Percentiles rank a stretch among this genome's conserved stretches.
Evolutionary conservation across 2,888 invertebrate species (phyloP).

Genomic region (Xiphydria camelus): DNA sequence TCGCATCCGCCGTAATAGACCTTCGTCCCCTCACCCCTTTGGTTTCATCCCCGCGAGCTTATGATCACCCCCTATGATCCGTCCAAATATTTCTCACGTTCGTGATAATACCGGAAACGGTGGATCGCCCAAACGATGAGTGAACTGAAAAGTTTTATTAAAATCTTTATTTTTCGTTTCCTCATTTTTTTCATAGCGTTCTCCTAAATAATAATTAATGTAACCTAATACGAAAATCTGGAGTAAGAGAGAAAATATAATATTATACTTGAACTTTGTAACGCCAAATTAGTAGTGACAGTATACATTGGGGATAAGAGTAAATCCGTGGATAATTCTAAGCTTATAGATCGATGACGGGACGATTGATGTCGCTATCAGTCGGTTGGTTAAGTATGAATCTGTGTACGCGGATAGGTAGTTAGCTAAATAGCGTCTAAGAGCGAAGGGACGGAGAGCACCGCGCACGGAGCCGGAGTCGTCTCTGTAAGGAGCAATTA

Average conservation of each 20-base stretch:
- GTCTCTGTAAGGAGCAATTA: no score
- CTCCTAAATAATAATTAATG: constrained; percentile 50
- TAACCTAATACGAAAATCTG: constrained; percentile 38
- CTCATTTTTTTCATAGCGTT: constrained; percentile 44
- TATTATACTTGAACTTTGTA: constrained; percentile 25
- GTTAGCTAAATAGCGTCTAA: no score
- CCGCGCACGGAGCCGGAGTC: no score
- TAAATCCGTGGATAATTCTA: constrained; percentile 23
- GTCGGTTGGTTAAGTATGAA: constrained; percentile 7
- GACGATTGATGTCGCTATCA: constrained; percentile 14
- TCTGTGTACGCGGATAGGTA: neutral
- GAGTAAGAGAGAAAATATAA: constrained; percentile 24
- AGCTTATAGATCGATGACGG: constrained; percentile 29
- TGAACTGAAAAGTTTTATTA: no score
- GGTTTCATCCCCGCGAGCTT: no score
- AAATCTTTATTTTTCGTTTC: constrained; percentile 50
- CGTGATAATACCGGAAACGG: no score
- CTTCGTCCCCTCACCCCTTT: no score
- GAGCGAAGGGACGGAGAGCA: no score
- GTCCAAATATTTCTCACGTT: no score
- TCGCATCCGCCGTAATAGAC: no score
- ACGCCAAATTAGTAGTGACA: constrained; percentile 19
- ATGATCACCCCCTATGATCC: no score
- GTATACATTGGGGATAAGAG: constrained; percentile 15
- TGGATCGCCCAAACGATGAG: no score